Conservation (phyloP, 2,113 vertebrate species). For the Ceratotherium simum region DNA sequence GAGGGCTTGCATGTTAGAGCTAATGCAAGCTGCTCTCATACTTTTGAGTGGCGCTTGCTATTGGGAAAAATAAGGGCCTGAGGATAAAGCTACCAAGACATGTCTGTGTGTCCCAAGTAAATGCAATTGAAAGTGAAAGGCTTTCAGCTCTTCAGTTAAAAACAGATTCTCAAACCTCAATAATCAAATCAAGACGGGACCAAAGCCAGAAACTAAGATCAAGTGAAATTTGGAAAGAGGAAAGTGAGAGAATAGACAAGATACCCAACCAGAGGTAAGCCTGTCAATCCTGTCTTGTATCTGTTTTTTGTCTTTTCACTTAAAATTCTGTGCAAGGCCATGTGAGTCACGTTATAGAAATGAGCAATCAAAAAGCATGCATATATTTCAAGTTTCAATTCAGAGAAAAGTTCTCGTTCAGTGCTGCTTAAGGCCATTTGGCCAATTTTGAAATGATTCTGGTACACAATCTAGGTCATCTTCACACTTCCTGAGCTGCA, state of each 20-base stretch:
- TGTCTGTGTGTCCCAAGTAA: neutral
- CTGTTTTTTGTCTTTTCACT: neutral
- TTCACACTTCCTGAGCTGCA: neutral
- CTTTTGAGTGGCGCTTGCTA: slow-evolving; percentile 51
- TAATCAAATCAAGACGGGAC: slow-evolving; percentile 65
- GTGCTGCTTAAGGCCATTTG: neutral
- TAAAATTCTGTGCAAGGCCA: neutral
- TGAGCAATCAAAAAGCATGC: neutral
- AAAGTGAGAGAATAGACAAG: slow-evolving; percentile 52
- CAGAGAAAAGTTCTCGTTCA: slow-evolving; percentile 45
- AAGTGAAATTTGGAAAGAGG: slow-evolving; percentile 17
- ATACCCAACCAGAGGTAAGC: neutral
- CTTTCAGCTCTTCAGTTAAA: slow-evolving; percentile 63
- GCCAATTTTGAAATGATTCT: slow-evolving; percentile 25
- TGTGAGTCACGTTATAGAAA: neutral
- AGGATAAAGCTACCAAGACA: slow-evolving; percentile 61
- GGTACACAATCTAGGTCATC: neutral
- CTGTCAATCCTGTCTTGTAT: neutral
- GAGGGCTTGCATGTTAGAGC: slow-evolving; percentile 65
- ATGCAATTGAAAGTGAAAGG: slow-evolving; percentile 25
- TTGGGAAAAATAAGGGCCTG: slow-evolving; percentile 58
- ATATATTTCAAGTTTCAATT: slow-evolving; percentile 30
- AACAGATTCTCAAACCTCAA: slow-evolving; percentile 42
- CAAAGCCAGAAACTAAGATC: slow-evolving; percentile 37
- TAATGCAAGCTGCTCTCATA: slow-evolving; percentile 75